Evolutionary conservation across 2,113 vertebrate species (phyloP), one percentile per base, ranked within the genome.

Genomic region (Dipodomys stephensi): DNA sequence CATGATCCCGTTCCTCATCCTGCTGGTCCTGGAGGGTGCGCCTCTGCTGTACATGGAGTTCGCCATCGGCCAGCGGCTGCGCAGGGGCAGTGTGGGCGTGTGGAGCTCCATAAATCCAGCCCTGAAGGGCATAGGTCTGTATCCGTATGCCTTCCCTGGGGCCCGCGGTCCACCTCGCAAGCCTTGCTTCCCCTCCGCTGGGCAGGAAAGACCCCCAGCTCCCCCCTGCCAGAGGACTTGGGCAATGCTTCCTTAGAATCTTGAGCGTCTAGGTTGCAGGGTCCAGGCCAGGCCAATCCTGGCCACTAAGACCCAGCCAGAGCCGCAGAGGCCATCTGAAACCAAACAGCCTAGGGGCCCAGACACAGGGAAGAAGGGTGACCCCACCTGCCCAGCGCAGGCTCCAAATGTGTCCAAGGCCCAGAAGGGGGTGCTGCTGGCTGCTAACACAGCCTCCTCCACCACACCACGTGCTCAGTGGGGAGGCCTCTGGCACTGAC

Each of bases 1-100:
- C 87, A 99, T 99, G 99, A 99, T 99, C 84, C 99, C 99, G 0
- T 99, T 99, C 96, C 98, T 99, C 79, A 99, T 99, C 96, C 98
- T 99, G 87, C 97, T 99, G 91, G 98, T 99, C 4, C 94, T 99
- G 97, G 99, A 99, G 97, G 99, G 99, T 28, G 97, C 99, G 71
- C 99, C 99, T 0, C 95, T 99, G 93, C 98, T 99, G 86, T 95
- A 99, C 92, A 98, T 99, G 95, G 99, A 99, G 98, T 99, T 99
- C 81, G 99, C 99, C 79, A 99, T 99, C 0, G 99, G 99, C 2
- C 99, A 99, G 97, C 98, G 99, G 60, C 98, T 99, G 80, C 98
- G 99, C 80, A 99, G 97, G 90, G 99, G 99, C 94, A 99, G 98
- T 0, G 92, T 99, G 44, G 99, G 99, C 0, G 99, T 99, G 46